Percentiles rank a stretch among this genome's conserved stretches.
Evolutionary conservation across 2,888 invertebrate genomes (phyloP).

Genomic region (Ligdia adustata): DNA sequence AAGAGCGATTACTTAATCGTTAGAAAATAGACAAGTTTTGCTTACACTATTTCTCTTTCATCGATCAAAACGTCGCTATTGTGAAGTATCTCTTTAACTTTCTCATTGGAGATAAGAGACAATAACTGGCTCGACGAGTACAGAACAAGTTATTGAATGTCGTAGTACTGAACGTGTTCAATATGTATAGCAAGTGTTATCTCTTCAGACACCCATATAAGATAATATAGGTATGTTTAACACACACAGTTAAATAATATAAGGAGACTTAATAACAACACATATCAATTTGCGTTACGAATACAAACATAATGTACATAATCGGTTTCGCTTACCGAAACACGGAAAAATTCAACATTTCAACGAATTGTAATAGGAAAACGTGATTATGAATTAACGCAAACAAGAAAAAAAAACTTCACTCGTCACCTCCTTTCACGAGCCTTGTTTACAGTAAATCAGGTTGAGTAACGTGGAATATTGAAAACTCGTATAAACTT

Average conservation of each 20-base stretch:
- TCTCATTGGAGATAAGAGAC: slow-evolving; percentile 61
- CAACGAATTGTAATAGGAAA: slow-evolving; percentile 38
- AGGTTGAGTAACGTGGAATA: slow-evolving; percentile 50
- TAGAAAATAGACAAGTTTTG: too few relatives aligned
- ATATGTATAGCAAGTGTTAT: too few relatives aligned
- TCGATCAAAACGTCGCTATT: slow-evolving; percentile 58
- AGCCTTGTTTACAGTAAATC: slow-evolving; percentile 59
- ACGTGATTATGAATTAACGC: slow-evolving; percentile 45
- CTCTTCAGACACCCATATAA: too few relatives aligned
- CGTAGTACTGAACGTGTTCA: slow-evolving; percentile 41
- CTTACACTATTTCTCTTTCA: slow-evolving; percentile 45
- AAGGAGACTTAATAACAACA: too few relatives aligned
- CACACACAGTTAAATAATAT: too few relatives aligned
- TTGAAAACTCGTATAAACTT: slow-evolving; percentile 67
- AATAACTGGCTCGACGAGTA: slow-evolving; percentile 46
- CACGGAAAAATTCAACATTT: slow-evolving; percentile 35
- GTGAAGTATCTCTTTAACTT: slow-evolving; percentile 59
- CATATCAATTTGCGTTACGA: slow-evolving; percentile 47
- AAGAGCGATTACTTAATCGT: slow-evolving; percentile 25
- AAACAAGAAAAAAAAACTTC: slow-evolving; percentile 42
- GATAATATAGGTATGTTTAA: too few relatives aligned
- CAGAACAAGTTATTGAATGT: slow-evolving; percentile 49
- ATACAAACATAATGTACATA: slow-evolving; percentile 39
- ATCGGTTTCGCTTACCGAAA: slow-evolving; percentile 41
- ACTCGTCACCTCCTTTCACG: slow-evolving; percentile 51